These are phyloP conservation scores for Drosophila truncata DNA, from an alignment of 1,140 invertebrate genomes.

Conservation along the genomic window DNA sequence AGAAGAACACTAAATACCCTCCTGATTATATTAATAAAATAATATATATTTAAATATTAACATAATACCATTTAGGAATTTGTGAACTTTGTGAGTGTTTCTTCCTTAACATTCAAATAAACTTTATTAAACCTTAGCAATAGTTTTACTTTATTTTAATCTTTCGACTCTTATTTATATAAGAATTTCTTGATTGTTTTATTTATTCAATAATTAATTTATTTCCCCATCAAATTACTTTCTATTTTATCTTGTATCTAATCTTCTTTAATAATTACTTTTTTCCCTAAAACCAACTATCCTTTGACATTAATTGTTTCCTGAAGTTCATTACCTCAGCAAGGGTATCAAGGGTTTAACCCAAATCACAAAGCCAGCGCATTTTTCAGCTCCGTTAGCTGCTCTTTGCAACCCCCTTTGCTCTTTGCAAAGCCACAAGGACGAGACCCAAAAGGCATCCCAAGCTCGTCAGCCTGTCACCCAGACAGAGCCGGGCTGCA, in stretches of 20 bases:
- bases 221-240: neutral
- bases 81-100: too few relatives aligned
- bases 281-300: neutral
- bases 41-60: too few relatives aligned
- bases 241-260: neutral
- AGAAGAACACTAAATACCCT: neutral
- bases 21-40: neutral
- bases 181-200: too few relatives aligned
- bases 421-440: slow-evolving; percentile 21
- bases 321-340: neutral
- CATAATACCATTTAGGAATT: too few relatives aligned
- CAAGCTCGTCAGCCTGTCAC: slow-evolving; percentile 52
- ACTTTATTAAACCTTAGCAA: neutral
- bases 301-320: neutral
- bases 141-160: neutral
- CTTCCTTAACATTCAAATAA: too few relatives aligned
- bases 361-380: slow-evolving; percentile 20
- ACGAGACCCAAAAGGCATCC: slow-evolving; percentile 50
- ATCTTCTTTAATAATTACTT: neutral
- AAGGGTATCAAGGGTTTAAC: slow-evolving; percentile 4
- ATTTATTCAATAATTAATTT: neutral
- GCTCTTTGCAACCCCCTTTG: neutral
- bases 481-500: slow-evolving; percentile 16
- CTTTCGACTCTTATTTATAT: neutral
- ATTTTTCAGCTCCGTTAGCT: slow-evolving; percentile 52